Evolutionary conservation across 2,113 vertebrate species (phyloP).

Genomic region (Syngnathus scovelli): DNA sequence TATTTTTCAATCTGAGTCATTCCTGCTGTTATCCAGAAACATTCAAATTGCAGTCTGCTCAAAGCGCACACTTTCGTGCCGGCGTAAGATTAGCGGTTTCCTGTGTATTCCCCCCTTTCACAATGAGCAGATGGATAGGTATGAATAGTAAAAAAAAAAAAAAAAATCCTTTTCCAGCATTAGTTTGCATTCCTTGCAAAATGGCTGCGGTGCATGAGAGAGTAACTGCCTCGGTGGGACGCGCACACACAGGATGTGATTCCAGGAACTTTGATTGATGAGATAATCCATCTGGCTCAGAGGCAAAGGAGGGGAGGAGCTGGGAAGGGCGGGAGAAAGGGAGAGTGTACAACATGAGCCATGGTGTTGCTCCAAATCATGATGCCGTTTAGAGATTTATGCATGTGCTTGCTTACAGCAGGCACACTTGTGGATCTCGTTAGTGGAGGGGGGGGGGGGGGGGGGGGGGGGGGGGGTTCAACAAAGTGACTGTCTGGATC

Average conservation of each 20-base stretch:
- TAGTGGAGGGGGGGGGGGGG: background rate
- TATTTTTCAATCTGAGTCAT: background rate
- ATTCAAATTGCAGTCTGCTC: conserved; percentile 22
- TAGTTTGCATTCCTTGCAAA: conserved; percentile 14
- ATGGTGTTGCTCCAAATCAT: conserved; percentile 36
- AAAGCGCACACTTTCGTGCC: conserved; percentile 14
- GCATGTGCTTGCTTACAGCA: background rate
- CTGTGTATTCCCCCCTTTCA: conserved; percentile 6
- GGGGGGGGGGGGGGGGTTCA: too few relatives aligned
- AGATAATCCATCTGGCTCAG: conserved; percentile 61
- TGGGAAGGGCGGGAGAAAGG: conserved; percentile 7
- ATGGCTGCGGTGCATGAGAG: conserved; percentile 23
- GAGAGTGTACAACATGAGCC: conserved; percentile 33
- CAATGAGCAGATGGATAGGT: conserved; percentile 14
- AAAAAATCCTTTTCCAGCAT: conserved; percentile 1
- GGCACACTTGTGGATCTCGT: background rate
- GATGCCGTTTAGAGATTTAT: conserved; percentile 32
- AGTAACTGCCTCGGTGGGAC: conserved; percentile 28
- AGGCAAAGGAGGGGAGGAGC: conserved; percentile 29
- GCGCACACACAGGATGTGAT: conserved; percentile 31
- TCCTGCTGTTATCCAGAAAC: background rate
- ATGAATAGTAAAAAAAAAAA: conserved; percentile 11
- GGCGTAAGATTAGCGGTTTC: conserved; percentile 32
- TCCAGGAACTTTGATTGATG: conserved; percentile 64
- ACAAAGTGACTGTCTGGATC: background rate